Percentiles rank a stretch among this genome's conserved stretches.
Conservation (phyloP, 1,140 invertebrate genomes). For the Temnothorax curvispinosus region DNA sequence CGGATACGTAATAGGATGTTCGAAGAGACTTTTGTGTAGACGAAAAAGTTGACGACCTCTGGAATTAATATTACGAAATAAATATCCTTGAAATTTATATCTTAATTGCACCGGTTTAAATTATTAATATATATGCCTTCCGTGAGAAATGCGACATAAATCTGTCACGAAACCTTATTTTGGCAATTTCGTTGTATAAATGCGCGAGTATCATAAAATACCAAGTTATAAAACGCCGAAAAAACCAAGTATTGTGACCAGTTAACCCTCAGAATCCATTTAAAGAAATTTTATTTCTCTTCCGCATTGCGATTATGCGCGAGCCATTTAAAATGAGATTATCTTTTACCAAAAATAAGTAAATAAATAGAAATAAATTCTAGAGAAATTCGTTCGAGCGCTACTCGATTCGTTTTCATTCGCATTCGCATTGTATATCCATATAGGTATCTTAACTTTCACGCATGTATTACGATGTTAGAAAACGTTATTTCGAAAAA, state of each 20-base stretch:
- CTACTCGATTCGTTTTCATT: not conserved
- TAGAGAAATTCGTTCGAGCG: not conserved
- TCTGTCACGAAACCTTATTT: not conserved
- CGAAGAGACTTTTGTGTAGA: not conserved
- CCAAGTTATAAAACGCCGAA: not conserved
- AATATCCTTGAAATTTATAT: conserved; percentile 5
- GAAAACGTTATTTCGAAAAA: not conserved
- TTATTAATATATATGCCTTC: conserved; percentile 3
- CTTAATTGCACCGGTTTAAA: not conserved
- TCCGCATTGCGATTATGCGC: not conserved
- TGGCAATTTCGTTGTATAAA: not conserved
- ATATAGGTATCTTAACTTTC: not conserved
- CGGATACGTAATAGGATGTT: not conserved
- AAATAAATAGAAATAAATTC: conserved; percentile 1
- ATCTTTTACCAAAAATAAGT: not conserved
- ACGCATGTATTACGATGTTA: not conserved
- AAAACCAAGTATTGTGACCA: not conserved
- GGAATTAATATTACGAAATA: not conserved
- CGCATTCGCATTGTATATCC: not conserved
- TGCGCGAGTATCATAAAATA: not conserved
- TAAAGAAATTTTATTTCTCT: not conserved
- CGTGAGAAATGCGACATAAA: not conserved
- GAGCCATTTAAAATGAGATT: not conserved
- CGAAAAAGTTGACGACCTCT: conserved; percentile 2
- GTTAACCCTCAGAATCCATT: not conserved